Evolutionary conservation across 2,113 vertebrate genomes (phyloP).

Genomic region (Azemiops feae): DNA sequence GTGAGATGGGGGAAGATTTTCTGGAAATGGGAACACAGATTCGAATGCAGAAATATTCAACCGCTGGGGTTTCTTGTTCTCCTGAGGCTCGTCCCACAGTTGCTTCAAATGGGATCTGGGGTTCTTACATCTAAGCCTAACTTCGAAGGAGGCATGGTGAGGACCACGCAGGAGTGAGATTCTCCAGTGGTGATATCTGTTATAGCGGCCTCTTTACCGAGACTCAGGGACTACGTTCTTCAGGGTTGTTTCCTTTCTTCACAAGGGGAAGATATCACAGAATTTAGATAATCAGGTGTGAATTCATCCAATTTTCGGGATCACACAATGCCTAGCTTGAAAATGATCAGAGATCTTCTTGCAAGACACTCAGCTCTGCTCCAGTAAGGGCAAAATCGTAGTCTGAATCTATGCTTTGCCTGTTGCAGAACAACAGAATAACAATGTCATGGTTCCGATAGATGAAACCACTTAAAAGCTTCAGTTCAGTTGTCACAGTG

Average conservation of each 20-base stretch:
- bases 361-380: not conserved
- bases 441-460: too few relatives aligned
- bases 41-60: not conserved
- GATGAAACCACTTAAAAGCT: too few relatives aligned
- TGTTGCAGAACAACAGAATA: not conserved
- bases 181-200: not conserved
- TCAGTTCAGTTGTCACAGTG: too few relatives aligned
- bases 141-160: not conserved
- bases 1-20: not conserved
- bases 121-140: not conserved
- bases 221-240: not conserved
- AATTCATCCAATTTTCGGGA: not conserved
- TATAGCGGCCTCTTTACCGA: not conserved
- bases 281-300: not conserved
- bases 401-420: not conserved
- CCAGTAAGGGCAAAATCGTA: not conserved
- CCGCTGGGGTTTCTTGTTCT: not conserved
- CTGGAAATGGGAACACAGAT: not conserved
- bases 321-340: not conserved
- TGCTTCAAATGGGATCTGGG: not conserved
- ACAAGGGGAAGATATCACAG: not conserved
- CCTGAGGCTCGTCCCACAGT: not conserved
- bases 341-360: not conserved
- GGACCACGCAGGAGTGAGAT: not conserved
- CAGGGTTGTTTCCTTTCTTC: not conserved